Evolutionary conservation across 2,888 invertebrate species (phyloP), one percentile per base, ranked within the genome.

Genomic region (Blomia tropicalis): DNA sequence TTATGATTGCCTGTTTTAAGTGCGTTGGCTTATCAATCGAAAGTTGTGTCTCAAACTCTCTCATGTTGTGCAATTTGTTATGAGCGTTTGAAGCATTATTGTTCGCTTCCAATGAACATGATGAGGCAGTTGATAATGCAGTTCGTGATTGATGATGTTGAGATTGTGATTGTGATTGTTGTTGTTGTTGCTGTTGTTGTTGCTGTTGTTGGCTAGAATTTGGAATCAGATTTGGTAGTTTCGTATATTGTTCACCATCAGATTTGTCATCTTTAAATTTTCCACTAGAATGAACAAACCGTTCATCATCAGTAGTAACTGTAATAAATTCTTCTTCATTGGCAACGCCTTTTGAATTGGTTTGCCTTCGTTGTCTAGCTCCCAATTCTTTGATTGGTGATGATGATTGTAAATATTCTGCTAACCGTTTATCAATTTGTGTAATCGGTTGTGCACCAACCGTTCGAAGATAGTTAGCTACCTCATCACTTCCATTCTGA

Each of bases 401-500:
- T n/a, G 51, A 11, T 11, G 51, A 11, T 19, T 47, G 51, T 11
- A 47, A 19, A 27, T 47, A 47, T 14, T 56, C 56, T 3, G 56
- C 56, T 19, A 56, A 23, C 2, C 29, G 56, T 27, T 14, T 2
- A 25, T 56, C 56, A n/a, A 62, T 58, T 44, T 58, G 58, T 59
- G 79, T 80, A 3, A 88, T 84, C 0, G 90, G 87, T 41, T 85
- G 78, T 1, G 89, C 91, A 4, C 91, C 90, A 70, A 90, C 86
- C 71, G 89, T 81, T 74, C 90, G 89, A 54, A 93, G 78, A 73
- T 87, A 87, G 74, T 93, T 92, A 30, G 92, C 93, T 59, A 89
- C 88, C 1, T 90, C 87, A 62, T 87, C 79, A 72, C 87, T 84
- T 0, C 88, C 89, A 64, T 86, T 81, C 70, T 83, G 83, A 4